Base-by-base conservation (phyloP, 2,888 invertebrate genomes). In the Cheilosia vernalis region DNA sequence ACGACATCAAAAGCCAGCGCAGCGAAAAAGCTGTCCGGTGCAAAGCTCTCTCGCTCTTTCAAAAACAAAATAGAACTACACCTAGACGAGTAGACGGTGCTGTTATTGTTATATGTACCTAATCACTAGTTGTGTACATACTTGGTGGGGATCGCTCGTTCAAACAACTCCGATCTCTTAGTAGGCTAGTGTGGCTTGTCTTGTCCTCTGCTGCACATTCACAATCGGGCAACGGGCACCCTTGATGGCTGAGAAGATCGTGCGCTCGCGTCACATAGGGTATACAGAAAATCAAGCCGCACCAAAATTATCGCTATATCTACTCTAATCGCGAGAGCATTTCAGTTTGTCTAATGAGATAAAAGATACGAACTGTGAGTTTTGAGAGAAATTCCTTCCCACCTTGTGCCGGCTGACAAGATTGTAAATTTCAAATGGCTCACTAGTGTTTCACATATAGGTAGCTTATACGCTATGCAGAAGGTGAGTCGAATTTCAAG, bases 221-320 rank as follows among this genome's bases (percentile, higher is more conserved):
- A 27, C 27, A 76, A 51, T 70, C 74, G 74, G 60, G 30, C 79
- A n/a, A 84, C 84, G 74, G 58, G 40, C 84, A 84, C 84, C 84
- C 84, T 80, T 70, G 74, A 80, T 84, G 84, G 84, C 70, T 70
- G 74, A 67, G 66, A 84, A 74, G 74, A 70, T 69, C 47, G 44
- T 55, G 37, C 49, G 63, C 61, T 63, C 49, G 56, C 67, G 67
- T 64, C 56, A 44, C 2, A 30, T 15, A 27, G 66, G 9, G 30
- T 30, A 30, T 13, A 51, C 19, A 60, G 27, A 40, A 49, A 47
- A 55, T 5, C 27, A 67, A 55, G 33, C 47, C 19, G 42, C 37
- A 58, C 51, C 7, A 66, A 40, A 61, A 61, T 47, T 80, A 61
- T 44, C 44, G 42, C 7, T 17, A 9, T 7, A n/a, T 27, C 5